Evolutionary conservation across 2,113 vertebrate species (phyloP).

Genomic region (Cryptotis parvus): DNA sequence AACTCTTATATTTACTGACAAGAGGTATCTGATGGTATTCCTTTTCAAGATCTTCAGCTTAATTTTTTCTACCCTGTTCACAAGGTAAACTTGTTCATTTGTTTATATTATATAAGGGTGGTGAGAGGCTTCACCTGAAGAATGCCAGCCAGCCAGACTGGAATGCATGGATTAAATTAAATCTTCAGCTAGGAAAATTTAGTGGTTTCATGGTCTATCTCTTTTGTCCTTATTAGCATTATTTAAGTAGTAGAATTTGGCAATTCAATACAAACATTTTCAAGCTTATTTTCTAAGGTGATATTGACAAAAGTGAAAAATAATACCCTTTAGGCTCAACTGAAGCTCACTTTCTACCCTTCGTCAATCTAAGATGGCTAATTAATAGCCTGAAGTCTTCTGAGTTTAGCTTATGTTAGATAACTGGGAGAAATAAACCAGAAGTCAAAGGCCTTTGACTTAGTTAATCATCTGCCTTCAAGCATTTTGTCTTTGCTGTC

Average conservation of each 20-base stretch:
- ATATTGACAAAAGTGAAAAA: slow-evolving; percentile 1
- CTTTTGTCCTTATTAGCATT: slow-evolving; percentile 30
- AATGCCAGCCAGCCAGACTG: slow-evolving; percentile 19
- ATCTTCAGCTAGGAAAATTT: slow-evolving; percentile 8
- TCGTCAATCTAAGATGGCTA: background rate
- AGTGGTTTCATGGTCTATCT: background rate
- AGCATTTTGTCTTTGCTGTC: background rate
- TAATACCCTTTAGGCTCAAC: background rate
- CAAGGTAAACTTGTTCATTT: slow-evolving; percentile 32
- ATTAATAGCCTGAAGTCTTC: slow-evolving; percentile 14
- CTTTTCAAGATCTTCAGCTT: slow-evolving; percentile 7
- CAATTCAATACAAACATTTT: background rate
- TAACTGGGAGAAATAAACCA: background rate
- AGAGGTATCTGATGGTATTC: background rate
- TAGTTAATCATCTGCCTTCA: slow-evolving; percentile 30
- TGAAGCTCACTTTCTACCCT: background rate
- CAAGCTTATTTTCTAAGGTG: background rate
- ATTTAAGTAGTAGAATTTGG: slow-evolving; percentile 30
- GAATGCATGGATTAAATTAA: slow-evolving; percentile 14
- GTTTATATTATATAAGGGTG: slow-evolving; percentile 10
- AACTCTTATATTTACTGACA: background rate
- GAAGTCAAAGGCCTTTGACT: background rate
- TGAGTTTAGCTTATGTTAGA: slow-evolving; percentile 27
- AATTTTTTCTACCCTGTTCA: background rate
- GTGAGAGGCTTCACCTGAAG: background rate